A percentile compares a stretch with the other conserved stretches of the same genome.
These are phyloP conservation scores for Scopus umbretta DNA, from an alignment of 2,113 vertebrate genomes.

Conservation along the genomic window DNA sequence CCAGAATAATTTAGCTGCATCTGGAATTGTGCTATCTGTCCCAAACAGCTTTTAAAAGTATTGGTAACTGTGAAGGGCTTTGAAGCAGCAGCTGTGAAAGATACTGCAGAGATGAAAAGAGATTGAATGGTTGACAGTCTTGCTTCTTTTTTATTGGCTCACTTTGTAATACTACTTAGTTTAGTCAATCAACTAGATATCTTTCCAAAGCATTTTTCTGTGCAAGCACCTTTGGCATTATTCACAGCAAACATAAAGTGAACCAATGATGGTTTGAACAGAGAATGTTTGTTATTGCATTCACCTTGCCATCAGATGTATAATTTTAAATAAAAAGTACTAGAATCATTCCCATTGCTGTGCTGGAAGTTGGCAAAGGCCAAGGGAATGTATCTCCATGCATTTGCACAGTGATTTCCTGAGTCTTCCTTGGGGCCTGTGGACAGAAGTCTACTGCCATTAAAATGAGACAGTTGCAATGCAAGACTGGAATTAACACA, in stretches of 20 bases:
- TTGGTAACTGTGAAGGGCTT: neutral
- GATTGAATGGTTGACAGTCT: neutral
- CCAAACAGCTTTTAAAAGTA: neutral
- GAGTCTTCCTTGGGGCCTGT: neutral
- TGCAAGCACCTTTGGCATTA: neutral
- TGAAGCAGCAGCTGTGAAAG: conserved; percentile 10
- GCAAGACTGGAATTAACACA: neutral
- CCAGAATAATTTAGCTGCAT: neutral
- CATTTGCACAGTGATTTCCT: neutral
- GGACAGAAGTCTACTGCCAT: neutral
- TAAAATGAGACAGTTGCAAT: neutral
- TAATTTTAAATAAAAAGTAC: neutral
- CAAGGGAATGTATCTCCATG: neutral
- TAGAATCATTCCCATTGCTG: neutral
- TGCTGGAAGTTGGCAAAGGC: neutral
- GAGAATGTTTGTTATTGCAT: neutral
- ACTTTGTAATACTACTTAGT: neutral
- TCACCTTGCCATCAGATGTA: conserved; percentile 16
- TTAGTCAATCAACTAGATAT: neutral
- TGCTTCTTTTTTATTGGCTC: neutral
- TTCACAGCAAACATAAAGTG: neutral
- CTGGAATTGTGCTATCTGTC: neutral
- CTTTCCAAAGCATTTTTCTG: neutral
- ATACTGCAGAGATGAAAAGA: neutral
- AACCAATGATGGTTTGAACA: neutral